Evolutionary conservation across 2,888 invertebrate species (phyloP), one percentile per base, ranked within the genome.

Genomic region (Noctuana brunneofusca): DNA sequence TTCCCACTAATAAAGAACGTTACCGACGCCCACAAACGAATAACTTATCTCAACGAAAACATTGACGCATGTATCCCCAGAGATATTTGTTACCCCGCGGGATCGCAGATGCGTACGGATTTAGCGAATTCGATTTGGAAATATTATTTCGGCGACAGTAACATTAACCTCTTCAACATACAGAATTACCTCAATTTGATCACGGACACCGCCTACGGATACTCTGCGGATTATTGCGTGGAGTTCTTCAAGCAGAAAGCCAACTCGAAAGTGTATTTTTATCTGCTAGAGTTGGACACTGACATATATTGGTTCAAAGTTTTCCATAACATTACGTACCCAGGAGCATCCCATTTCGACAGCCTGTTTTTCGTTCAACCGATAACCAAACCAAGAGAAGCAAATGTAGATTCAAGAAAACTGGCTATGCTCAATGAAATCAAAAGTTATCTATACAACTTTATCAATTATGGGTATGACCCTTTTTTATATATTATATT

Each of bases 281-380:
- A 22, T 48, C 24, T 48, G 48, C n/a, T 48, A 6, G 48, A 48
- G 1, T 3, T 48, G 24, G 48, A 48, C 48, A 48, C 4, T 48
- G 48, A 48, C 9, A 48, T 48, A 22, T 48, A 48, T n/a, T 48
- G 48, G 48, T 48, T 48, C 24, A 48, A 48, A 3, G 22, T 24
- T 11, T 48, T 48, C 12, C 12, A 22, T n/a, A 48, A 48, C 11
- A 48, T 48, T 24, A 48, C 48, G 1, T 48, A 48, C 3, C 48
- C 48, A 12, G 48, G 48, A 3, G 48, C 22, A 12, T n/a, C 48
- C 3, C 12, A 22, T 8, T 22, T 48, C n/a, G 24, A 24, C 24
- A 48, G 22, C 24, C 20, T 48, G n/a, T 48, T 48, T 22, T 48
- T 48, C 18, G 11, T 9, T n/a, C 48, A 48, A 22, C 48, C 48